Conservation (phyloP, 1,140 invertebrate genomes). For the Olivierus martensii region DNA sequence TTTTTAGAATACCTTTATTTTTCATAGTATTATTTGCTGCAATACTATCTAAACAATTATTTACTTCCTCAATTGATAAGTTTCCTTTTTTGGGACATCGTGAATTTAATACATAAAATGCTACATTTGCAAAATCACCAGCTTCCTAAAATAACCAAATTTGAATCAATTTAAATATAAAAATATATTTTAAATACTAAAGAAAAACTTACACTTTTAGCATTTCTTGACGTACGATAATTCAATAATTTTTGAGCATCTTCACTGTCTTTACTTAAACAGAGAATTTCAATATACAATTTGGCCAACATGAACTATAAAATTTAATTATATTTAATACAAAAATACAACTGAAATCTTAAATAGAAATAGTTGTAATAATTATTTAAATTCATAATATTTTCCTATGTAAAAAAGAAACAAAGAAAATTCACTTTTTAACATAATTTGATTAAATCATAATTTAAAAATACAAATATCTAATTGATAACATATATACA, state of each 20-base stretch:
- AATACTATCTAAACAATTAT: slow-evolving; percentile 51
- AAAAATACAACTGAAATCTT: too few species aligned
- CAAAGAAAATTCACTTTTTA: too few species aligned
- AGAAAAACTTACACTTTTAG: slow-evolving; percentile 30
- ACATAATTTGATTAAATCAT: too few species aligned
- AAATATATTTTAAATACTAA: slow-evolving; percentile 11
- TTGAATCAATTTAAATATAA: too few species aligned
- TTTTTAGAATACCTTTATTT: slow-evolving; percentile 32
- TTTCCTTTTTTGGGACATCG: slow-evolving; percentile 38
- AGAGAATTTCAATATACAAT: slow-evolving; percentile 50
- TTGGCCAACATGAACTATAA: slow-evolving; percentile 41
- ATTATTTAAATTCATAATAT: too few species aligned
- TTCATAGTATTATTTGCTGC: slow-evolving; percentile 40
- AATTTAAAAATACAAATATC: too few species aligned
- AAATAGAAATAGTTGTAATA: too few species aligned
- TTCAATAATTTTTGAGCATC: slow-evolving; percentile 50
- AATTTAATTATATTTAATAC: slow-evolving; percentile 4
- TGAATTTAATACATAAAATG: slow-evolving; percentile 50
- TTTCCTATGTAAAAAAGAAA: too few species aligned
- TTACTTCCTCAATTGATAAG: slow-evolving; percentile 49
- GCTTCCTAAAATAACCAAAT: slow-evolving; percentile 30
- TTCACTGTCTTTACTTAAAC: slow-evolving; percentile 44
- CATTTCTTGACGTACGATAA: slow-evolving; percentile 33
- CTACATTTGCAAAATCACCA: slow-evolving; percentile 58
- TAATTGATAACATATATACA: too few species aligned